phyloP scores from a whole-genome alignment of 1,140 invertebrate genomes.

The Arctopsyche grandis region DNA sequence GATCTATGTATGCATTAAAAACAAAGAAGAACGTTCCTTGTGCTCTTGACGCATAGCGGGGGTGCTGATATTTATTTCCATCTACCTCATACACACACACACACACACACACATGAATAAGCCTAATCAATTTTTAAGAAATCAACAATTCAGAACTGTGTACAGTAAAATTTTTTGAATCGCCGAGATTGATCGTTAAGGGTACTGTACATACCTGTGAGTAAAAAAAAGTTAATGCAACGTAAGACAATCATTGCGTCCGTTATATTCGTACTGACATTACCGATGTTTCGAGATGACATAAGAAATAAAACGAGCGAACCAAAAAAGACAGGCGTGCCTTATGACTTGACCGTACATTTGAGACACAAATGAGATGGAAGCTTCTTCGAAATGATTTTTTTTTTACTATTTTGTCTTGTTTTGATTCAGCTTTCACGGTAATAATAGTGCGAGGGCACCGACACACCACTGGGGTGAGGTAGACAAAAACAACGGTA shows the following conservation, averaged over 20 bases:
- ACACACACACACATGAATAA: too few species aligned
- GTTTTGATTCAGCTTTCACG: constrained; percentile 47
- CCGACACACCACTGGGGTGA: constrained; percentile 4
- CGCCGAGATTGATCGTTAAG: too few species aligned
- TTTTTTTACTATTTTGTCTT: constrained; percentile 40
- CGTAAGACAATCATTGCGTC: background rate
- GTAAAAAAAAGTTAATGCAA: background rate
- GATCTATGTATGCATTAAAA: constrained; percentile 38
- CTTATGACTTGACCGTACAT: background rate
- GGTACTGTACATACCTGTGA: too few species aligned
- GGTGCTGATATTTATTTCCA: constrained; percentile 26
- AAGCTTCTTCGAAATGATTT: constrained; percentile 38
- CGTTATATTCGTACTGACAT: constrained; percentile 21
- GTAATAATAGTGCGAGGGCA: constrained; percentile 42
- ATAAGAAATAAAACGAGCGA: constrained; percentile 1
- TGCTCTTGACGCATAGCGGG: constrained; percentile 36
- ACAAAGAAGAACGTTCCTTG: constrained; percentile 32
- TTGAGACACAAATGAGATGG: constrained; percentile 34
- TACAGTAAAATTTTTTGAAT: too few species aligned
- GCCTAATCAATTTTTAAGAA: too few species aligned
- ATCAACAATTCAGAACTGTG: too few species aligned
- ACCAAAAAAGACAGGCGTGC: constrained; percentile 33
- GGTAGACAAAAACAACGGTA: constrained; percentile 35
- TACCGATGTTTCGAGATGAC: background rate
- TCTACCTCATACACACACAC: background rate